Percentiles rank a stretch among this genome's conserved stretches.
These are phyloP conservation scores for Rhorus exstirpatorius DNA, from an alignment of 2,888 invertebrate genomes.

Conservation along the genomic window DNA sequence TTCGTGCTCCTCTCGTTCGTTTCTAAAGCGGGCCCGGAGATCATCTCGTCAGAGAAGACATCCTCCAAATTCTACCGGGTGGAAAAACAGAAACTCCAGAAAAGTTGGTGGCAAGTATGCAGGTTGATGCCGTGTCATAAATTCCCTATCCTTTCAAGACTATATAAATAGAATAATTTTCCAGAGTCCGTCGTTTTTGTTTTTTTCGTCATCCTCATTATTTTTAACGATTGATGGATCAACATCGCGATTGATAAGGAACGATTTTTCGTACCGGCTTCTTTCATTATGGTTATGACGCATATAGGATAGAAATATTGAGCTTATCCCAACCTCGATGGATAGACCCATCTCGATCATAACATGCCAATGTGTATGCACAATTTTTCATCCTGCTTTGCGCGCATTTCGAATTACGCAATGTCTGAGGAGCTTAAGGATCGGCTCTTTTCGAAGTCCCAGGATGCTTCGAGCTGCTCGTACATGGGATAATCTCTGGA, in stretches of 20 bases:
- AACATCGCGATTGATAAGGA: no score
- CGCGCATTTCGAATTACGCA: constrained; percentile 21
- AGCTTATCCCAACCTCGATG: background rate
- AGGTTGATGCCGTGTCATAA: no score
- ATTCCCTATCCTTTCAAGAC: no score
- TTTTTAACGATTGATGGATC: no score
- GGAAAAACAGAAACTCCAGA: no score
- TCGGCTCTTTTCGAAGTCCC: background rate
- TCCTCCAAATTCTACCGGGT: background rate
- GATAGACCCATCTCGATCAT: background rate
- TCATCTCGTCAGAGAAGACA: background rate
- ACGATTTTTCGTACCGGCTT: no score
- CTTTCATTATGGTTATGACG: no score
- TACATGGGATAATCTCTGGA: constrained; percentile 2
- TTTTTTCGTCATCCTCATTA: no score
- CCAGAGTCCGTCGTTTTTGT: no score
- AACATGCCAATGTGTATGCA: background rate
- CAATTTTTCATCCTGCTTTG: constrained; percentile 13
- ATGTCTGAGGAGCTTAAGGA: constrained; percentile 12
- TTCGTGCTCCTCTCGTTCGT: background rate
- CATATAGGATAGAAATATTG: background rate
- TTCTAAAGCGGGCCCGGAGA: background rate
- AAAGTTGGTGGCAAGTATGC: no score
- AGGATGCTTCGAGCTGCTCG: constrained; percentile 26
- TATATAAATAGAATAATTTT: no score